phyloP scores from a whole-genome alignment of 2,797 vertebrate species.

The Gobio occitaniae region DNA sequence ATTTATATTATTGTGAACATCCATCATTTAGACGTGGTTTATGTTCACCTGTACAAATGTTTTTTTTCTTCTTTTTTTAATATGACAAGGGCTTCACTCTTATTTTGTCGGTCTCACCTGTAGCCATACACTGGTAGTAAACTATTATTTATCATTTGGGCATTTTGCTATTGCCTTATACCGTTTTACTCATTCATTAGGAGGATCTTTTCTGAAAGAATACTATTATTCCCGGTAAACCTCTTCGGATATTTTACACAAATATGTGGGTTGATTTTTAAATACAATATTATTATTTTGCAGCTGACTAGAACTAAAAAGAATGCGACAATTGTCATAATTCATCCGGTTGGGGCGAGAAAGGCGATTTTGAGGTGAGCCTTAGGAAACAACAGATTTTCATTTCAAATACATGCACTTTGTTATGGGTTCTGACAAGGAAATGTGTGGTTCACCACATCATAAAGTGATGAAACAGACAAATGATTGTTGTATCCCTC shows the following conservation, averaged over 20 bases:
- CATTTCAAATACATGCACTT: slow-evolving; percentile 36
- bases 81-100: slow-evolving; percentile 83
- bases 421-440: slow-evolving; percentile 40
- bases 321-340: background rate
- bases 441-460: slow-evolving; percentile 27
- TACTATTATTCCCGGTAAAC: slow-evolving; percentile 6
- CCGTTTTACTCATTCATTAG: background rate
- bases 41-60: slow-evolving; percentile 80
- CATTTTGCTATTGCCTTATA: slow-evolving; percentile 31
- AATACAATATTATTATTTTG: background rate
- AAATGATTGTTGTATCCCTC: slow-evolving; percentile 26
- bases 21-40: slow-evolving; percentile 80
- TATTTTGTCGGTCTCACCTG: slow-evolving; percentile 41
- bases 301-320: background rate
- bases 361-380: slow-evolving; percentile 20
- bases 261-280: background rate
- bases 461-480: slow-evolving; percentile 20
- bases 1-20: slow-evolving; percentile 83
- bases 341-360: background rate
- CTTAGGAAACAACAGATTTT: slow-evolving; percentile 36
- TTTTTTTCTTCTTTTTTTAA: slow-evolving; percentile 75
- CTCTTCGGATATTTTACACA: background rate
- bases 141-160: slow-evolving; percentile 36
- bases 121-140: slow-evolving; percentile 48
- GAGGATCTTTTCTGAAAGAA: background rate